Percentiles rank a stretch among this genome's conserved stretches.
phyloP scores from a whole-genome alignment of 2,888 invertebrate genomes.

The Agrochola litura region DNA sequence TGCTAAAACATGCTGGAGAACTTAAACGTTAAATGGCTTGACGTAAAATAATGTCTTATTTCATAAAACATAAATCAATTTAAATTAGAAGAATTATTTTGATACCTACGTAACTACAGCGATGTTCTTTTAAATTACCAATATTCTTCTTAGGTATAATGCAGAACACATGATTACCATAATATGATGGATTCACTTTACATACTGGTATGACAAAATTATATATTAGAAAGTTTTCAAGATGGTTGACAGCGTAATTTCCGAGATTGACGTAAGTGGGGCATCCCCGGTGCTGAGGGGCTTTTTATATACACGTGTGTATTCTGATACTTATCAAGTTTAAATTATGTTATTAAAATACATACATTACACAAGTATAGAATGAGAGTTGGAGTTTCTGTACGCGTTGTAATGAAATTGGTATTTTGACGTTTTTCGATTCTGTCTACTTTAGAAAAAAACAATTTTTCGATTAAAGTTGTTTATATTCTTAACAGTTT shows the following conservation, averaged over 20 bases:
- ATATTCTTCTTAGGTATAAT: not conserved
- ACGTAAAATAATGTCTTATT: not conserved
- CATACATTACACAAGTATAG: not conserved
- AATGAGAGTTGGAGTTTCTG: not conserved
- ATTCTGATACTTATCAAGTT: not conserved
- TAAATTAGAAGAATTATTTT: not conserved
- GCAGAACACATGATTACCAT: constrained; percentile 29
- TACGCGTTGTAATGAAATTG: not conserved
- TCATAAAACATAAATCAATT: not conserved
- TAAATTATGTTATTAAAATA: not conserved
- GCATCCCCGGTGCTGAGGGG: constrained; percentile 13
- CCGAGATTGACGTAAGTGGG: constrained; percentile 60
- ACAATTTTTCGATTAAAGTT: too few species aligned
- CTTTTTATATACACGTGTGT: not conserved
- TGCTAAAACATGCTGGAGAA: too few species aligned
- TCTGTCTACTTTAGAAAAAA: too few species aligned
- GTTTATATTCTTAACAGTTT: too few species aligned
- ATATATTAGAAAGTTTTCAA: constrained; percentile 42
- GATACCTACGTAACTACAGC: not conserved
- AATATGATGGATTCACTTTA: constrained; percentile 28
- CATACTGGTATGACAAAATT: constrained; percentile 20
- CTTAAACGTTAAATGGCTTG: too few species aligned
- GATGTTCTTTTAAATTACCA: not conserved
- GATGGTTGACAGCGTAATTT: constrained; percentile 61
- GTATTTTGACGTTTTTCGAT: not conserved